Base-by-base conservation (phyloP, 2,797 vertebrate genomes). In the Sebastes taczanowskii region DNA sequence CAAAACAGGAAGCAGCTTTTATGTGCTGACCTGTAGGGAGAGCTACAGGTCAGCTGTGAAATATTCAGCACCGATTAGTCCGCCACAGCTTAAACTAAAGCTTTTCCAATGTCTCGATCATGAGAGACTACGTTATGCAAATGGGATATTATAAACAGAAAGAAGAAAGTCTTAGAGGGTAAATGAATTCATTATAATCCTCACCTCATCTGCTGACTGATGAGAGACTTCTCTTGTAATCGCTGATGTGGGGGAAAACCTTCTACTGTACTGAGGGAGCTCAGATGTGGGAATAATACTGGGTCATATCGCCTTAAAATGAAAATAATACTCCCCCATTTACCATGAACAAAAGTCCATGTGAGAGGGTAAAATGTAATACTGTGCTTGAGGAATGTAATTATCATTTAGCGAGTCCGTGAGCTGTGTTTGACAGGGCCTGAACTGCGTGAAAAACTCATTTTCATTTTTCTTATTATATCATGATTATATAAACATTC, bases 401-500 rank as follows among this genome's bases (percentile, higher is more conserved):
- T 93, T 91, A 93, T 86, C 86, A 89, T 88, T 92, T 89, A 93
- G 86, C 49, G 76, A 67, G 85, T 86, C 79, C 13, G 77, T 76
- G 81, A 91, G 89, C 66, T 29, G 78, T 76, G 84, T 86, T 83
- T 84, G 90, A 91, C 88, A 59, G 87, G 89, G 83, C 70, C 84
- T 59, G 84, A 90, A 81, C 89, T 16, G 88, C 81, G 30, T 68
- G 77, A 76, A 88, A 84, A 90, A 89, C 89, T 85, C 81, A 86
- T 91, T 86, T 91, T 87, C 84, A 83, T 92, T 91, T 89, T 86
- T 90, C 88, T 90, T 91, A 91, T 92, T 91, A 91, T 89, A 93
- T 92, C 89, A 82, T 80, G 87, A 93, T 94, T 91, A 87, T 84
- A 90, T 86, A 92, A 92, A 92, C 88, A 92, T 86, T 91, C 85